Base-by-base conservation (phyloP, 2,797 vertebrate species). In the Rhabdophis nuchalis region DNA sequence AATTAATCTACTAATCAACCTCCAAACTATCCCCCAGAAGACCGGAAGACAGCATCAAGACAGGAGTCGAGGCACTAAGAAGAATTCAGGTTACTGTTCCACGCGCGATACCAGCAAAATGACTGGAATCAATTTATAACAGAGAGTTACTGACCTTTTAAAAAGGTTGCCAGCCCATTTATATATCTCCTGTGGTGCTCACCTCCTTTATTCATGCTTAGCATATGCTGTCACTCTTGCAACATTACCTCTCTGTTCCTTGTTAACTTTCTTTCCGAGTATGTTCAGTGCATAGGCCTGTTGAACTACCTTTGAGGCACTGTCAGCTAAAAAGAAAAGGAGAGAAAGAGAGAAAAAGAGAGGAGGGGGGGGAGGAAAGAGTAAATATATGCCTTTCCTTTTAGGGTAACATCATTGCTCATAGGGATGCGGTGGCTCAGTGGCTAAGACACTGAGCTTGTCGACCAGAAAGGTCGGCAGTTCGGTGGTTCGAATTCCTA, bases 91-190 rank as follows among this genome's bases (percentile, higher is more conserved):
- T n/a, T 93, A 77, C 61, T 93, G 93, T 95, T 93, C 96, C 90
- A 94, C 82, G 89, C 68, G 93, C 86, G 92, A 92, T 95, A 93
- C 87, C 53, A 92, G 86, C 92, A 89, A 95, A 97, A 96, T 95
- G 93, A 96, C 94, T 90, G 90, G 95, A 96, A 93, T 54, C 91
- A 95, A 93, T 96, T 95, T 96, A 93, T 93, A 95, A 54, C 18
- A 94, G 95, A 95, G 96, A 95, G 96, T 93, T 94, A 89, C 91
- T 97, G 96, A 97, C 96, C 96, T 97, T 97, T 94, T 96, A 93
- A 92, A 96, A 95, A 97, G 95, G 94, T 96, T 97, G 94, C 85
- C 7, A 57, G 94, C 96, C 97, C 96, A 96, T 96, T 96, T 95
- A 88, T 91, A 95, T 93, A 91, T 95, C 94, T 97, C 93, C 95